Evolutionary conservation across 2,888 invertebrate genomes (phyloP).

Genomic region (Gastracanthus pulcherrimus): DNA sequence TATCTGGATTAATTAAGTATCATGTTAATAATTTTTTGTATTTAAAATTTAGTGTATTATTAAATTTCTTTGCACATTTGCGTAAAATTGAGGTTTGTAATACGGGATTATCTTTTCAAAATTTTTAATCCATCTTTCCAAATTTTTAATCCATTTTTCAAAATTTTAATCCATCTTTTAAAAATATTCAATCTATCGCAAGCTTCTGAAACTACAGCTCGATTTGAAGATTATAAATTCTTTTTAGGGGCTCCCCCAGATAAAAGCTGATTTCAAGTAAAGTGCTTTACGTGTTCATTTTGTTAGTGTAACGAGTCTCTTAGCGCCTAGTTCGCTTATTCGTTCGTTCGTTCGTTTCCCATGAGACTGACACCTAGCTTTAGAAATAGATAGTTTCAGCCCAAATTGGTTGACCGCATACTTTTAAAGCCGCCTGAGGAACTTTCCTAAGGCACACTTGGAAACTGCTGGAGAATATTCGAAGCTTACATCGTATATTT

Average conservation of each 20-base stretch:
- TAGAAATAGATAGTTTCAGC: not conserved
- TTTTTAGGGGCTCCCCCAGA: not conserved
- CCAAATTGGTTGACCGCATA: not conserved
- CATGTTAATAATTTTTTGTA: too few species aligned
- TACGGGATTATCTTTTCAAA: too few species aligned
- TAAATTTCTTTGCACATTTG: too few species aligned
- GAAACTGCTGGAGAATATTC: not conserved
- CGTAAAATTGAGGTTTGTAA: too few species aligned
- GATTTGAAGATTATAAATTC: not conserved
- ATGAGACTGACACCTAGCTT: not conserved
- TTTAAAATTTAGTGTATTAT: too few species aligned
- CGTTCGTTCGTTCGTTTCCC: not conserved
- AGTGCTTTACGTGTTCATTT: not conserved
- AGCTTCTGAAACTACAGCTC: not conserved
- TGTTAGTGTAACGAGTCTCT: not conserved
- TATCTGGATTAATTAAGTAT: too few species aligned
- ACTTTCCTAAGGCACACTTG: not conserved
- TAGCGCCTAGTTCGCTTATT: not conserved
- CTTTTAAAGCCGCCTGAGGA: not conserved
- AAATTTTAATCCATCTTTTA: too few species aligned
- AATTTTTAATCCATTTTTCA: too few species aligned
- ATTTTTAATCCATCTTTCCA: too few species aligned
- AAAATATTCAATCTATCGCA: not conserved
- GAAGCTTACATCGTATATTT: too few species aligned
- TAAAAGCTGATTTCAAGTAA: not conserved